phyloP scores from a whole-genome alignment of 2,888 invertebrate species.

The Drosophila buzzatii region DNA sequence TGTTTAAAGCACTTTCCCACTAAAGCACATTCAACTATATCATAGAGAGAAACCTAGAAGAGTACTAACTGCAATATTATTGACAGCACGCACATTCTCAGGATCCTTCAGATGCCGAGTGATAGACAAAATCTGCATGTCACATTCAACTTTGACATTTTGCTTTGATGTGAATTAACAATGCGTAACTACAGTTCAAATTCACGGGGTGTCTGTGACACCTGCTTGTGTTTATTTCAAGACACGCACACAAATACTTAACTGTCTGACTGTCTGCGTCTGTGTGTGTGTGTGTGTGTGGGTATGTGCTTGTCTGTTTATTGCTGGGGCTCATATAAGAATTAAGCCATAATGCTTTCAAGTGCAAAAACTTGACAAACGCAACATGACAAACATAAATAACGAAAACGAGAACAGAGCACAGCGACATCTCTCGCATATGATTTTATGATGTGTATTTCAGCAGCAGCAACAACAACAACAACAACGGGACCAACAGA shows the following conservation, averaged over 20 bases:
- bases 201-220: conserved; percentile 42
- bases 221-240: conserved; percentile 26
- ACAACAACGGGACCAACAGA: conserved; percentile 13
- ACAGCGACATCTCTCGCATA: conserved; percentile 37
- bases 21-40: neutral
- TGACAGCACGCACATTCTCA: conserved; percentile 8
- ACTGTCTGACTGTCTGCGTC: neutral
- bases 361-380: conserved; percentile 81
- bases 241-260: conserved; percentile 14
- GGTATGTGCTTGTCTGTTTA: neutral
- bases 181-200: conserved; percentile 52
- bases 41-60: neutral
- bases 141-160: conserved; percentile 26
- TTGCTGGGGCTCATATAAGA: conserved; percentile 66
- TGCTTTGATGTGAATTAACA: conserved; percentile 53
- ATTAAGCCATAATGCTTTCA: conserved; percentile 80
- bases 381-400: conserved; percentile 81
- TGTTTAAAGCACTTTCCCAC: neutral
- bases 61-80: neutral
- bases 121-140: conserved; percentile 3
- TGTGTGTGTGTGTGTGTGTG: neutral
- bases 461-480: conserved; percentile 37
- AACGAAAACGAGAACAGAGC: conserved; percentile 59
- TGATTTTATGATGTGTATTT: conserved; percentile 74
- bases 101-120: neutral